Evolutionary conservation across 2,888 invertebrate genomes (phyloP), one percentile per base, ranked within the genome.

Genomic region (Plagodis dolabraria): DNA sequence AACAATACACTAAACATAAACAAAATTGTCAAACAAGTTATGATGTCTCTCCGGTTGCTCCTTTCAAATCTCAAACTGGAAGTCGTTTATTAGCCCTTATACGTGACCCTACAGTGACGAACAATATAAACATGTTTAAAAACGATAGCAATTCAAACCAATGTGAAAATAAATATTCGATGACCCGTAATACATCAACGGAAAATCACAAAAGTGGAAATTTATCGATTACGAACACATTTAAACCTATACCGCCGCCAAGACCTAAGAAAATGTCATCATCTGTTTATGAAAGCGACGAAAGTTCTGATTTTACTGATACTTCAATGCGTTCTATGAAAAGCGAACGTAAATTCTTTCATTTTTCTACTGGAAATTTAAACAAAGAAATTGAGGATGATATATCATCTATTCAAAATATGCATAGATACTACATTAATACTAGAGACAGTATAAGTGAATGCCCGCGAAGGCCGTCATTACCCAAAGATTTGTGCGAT

Each of bases 401-500:
- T 64, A 79, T 92, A 55, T 89, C 91, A 10, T 82, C 86, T 35
- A 92, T 92, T 67, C 92, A 92, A 82, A 86, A 91, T 48, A 87
- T 92, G 89, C 92, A 92, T 62, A 80, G 87, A 68, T 82, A 86
- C 72, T 85, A 79, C 62, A 83, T 80, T 9, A 82, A 82, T 59
- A 71, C 80, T 1, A 77, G 85, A 67, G 82, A 89, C 60, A 70
- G 77, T 38, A 55, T 63, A 47, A 67, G 69, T 33, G 71, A 76
- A 54, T 67, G 70, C 60, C 91, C 92, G 0, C 76, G 92, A 52
- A 87, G 94, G 51, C 93, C 94, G 7, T 96, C 95, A 11, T 80
- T 96, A 50, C 95, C 96, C 0, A 93, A 94, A 72, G 95, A 95
- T 74, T 80, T 95, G 76, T 94, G 93, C 82, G 93, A 94, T 58